These are phyloP conservation scores for Eugnorisma glareosa DNA, from an alignment of 2,888 invertebrate species.

Conservation along the genomic window DNA sequence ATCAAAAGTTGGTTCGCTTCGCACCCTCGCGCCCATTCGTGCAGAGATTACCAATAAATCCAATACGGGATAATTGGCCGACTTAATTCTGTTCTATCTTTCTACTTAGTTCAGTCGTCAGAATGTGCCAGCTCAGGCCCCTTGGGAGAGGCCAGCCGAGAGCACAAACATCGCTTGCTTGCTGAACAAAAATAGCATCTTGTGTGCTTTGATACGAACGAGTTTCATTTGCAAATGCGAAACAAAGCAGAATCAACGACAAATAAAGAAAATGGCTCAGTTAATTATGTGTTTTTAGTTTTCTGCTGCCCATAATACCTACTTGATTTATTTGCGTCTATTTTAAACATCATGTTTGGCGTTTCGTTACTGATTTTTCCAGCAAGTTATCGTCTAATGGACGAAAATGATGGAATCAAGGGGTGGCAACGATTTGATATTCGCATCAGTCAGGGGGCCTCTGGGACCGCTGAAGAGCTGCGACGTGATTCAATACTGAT, in stretches of 20 bases:
- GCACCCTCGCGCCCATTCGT: conserved; percentile 91
- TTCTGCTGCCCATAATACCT: conserved; percentile 68
- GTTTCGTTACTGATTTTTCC: conserved; percentile 59
- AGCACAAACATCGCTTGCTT: conserved; percentile 81
- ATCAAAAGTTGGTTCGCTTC: conserved; percentile 90
- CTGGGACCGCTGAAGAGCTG: conserved; percentile 76
- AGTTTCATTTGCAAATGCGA: conserved; percentile 75
- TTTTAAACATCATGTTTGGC: conserved; percentile 47
- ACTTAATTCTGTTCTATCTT: conserved; percentile 91
- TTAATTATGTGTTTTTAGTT: conserved; percentile 85
- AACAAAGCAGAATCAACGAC: conserved; percentile 76
- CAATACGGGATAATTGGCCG: conserved; percentile 91
- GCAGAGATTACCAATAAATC: conserved; percentile 91
- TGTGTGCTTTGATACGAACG: conserved; percentile 76
- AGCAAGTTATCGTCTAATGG: conserved; percentile 80
- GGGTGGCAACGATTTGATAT: conserved; percentile 89
- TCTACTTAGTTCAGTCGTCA: conserved; percentile 91
- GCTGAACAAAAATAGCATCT: conserved; percentile 83
- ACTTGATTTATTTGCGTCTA: conserved; percentile 54
- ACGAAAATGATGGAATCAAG: conserved; percentile 85
- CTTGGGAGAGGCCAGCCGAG: conserved; percentile 87
- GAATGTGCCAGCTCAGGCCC: conserved; percentile 90
- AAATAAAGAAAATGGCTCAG: conserved; percentile 84
- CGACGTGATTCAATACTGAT: conserved; percentile 85
- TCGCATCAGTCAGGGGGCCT: conserved; percentile 84